Base-by-base conservation (phyloP, 2,797 vertebrate genomes). In the Fratercula arctica region DNA sequence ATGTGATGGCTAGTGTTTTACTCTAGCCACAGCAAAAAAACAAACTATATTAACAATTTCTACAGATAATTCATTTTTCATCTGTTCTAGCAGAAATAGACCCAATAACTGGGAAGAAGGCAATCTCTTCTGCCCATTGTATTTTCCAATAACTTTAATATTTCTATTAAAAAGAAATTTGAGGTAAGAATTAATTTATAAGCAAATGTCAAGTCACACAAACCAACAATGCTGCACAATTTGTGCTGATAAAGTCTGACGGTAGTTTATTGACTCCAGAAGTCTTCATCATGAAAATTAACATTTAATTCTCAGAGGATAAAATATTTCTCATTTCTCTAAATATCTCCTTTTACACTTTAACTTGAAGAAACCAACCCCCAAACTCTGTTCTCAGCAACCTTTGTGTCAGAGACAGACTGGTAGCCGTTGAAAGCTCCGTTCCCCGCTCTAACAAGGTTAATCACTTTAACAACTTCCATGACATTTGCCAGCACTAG, bases 381-480 rank as follows among this genome's bases (percentile, higher is more conserved):
- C 37, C 60, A 85, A 76, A 85, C 68, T 68, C 60, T 74, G 23
- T 39, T 95, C 84, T 97, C 84, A 93, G 87, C 93, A 95, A 96
- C 82, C 60, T 94, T 63, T 84, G 57, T 95, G 92, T 83, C 74
- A 96, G 93, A 94, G 78, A 82, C 16, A 72, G 72, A 89, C 53
- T 76, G 85, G 90, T 94, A 89, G 85, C 80, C 59, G 21, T 41
- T 89, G 91, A 73, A 87, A 90, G 43, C 73, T 73, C 59, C 4
- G 6, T 97, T 96, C 92, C 66, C 89, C 2, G 16, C 33, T 96
- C 64, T 90, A 94, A 96, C 94, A 96, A 96, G 80, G 89, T 92
- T 95, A 95, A 96, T 97, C 94, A 93, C 95, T 94, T 95, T 97
- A 97, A 96, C 93, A 97, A 92, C 87, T 92, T 96, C 74, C 84